A percentile compares a stretch with the other conserved stretches of the same genome.
phyloP scores from a whole-genome alignment of 2,113 vertebrate species.

The Oreotrochilus melanogaster region DNA sequence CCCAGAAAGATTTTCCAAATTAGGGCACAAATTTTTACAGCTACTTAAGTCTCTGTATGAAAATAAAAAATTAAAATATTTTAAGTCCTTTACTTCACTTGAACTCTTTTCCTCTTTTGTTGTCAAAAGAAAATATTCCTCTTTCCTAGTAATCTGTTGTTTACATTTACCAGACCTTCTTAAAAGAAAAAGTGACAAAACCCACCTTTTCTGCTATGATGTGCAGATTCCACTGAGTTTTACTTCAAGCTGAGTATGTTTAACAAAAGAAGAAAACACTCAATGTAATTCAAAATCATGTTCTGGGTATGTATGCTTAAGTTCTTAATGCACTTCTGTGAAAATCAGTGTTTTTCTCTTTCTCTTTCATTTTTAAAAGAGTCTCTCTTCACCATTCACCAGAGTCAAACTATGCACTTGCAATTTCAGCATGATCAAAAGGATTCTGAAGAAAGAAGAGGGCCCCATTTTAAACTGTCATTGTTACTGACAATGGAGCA shows the following conservation, averaged over 20 bases:
- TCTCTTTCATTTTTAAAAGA: neutral
- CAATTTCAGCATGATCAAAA: conserved; percentile 49
- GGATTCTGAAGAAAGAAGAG: conserved; percentile 23
- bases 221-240: neutral
- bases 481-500: conserved; percentile 35
- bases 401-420: conserved; percentile 10
- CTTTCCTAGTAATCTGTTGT: neutral
- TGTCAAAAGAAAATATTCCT: neutral
- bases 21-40: neutral
- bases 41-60: neutral
- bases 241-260: neutral
- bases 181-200: neutral
- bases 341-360: conserved; percentile 31
- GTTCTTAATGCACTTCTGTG: conserved; percentile 5
- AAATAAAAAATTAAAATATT: neutral
- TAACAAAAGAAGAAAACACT: neutral
- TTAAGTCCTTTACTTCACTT: neutral
- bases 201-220: neutral
- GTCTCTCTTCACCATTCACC: neutral
- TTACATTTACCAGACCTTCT: neutral
- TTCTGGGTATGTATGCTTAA: neutral
- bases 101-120: neutral
- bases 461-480: neutral
- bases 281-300: neutral
- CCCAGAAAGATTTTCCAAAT: neutral